Conservation (phyloP, 2,113 vertebrate species). For the Centropus bengalensis region DNA sequence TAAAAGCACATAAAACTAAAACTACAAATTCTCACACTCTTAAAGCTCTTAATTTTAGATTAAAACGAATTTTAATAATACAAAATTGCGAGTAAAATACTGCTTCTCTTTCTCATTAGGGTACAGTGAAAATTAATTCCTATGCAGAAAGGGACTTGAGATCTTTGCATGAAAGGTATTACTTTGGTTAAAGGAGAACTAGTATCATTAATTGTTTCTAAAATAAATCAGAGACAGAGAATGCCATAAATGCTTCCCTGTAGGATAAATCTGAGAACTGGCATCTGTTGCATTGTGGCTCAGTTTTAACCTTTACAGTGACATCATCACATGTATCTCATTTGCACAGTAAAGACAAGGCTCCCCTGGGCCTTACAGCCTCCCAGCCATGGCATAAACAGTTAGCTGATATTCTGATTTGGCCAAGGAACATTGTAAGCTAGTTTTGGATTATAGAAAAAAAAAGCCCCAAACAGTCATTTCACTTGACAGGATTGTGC, state of each 20-base stretch:
- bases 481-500: not conserved
- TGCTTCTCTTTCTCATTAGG: constrained; percentile 41
- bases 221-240: constrained; percentile 69
- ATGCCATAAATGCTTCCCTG: constrained; percentile 58
- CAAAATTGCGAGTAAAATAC: constrained; percentile 53
- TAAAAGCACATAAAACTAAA: not conserved
- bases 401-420: not conserved
- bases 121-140: constrained; percentile 41
- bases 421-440: not conserved
- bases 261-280: constrained; percentile 29
- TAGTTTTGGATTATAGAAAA: not conserved
- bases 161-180: constrained; percentile 54
- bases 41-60: constrained; percentile 26
- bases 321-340: not conserved
- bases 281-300: not conserved
- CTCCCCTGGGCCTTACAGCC: not conserved
- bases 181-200: constrained; percentile 21
- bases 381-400: not conserved
- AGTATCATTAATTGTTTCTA: constrained; percentile 73
- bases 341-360: not conserved
- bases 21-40: not conserved
- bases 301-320: constrained; percentile 52
- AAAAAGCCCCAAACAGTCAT: not conserved
- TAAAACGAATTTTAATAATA: constrained; percentile 51
- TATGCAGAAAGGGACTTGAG: constrained; percentile 43